phyloP scores from a whole-genome alignment of 1,140 invertebrate species.

The Monochamus saltuarius region DNA sequence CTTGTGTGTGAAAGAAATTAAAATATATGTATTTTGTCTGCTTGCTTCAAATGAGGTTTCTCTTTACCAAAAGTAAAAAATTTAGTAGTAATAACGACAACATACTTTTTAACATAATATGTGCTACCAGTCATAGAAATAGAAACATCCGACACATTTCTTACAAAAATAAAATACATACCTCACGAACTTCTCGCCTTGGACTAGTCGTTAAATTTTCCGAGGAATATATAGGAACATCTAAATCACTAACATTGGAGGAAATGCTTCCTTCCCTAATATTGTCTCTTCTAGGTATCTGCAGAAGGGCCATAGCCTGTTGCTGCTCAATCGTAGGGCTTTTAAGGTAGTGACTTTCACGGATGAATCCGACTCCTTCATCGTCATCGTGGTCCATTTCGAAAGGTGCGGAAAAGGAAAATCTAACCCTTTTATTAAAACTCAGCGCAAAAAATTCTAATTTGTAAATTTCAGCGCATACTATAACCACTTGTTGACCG shows the following conservation, averaged over 20 bases:
- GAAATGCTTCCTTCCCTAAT: conserved; percentile 56
- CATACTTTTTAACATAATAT: no score
- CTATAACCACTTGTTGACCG: conserved; percentile 10
- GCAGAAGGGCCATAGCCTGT: conserved; percentile 53
- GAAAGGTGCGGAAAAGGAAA: conserved; percentile 32
- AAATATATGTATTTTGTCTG: no score
- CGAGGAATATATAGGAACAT: conserved; percentile 58
- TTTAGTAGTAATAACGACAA: no score
- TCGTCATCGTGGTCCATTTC: conserved; percentile 58
- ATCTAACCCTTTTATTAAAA: conserved; percentile 26
- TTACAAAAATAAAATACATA: conserved; percentile 28
- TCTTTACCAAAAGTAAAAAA: no score
- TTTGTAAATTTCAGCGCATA: background rate
- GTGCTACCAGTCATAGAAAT: background rate
- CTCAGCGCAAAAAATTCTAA: background rate
- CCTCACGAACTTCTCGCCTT: conserved; percentile 31
- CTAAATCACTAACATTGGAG: conserved; percentile 60
- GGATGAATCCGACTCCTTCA: conserved; percentile 59
- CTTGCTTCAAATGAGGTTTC: no score
- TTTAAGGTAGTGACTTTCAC: conserved; percentile 60
- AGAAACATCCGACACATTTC: background rate
- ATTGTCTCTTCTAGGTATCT: conserved; percentile 50
- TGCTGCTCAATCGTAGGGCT: conserved; percentile 51
- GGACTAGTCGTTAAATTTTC: conserved; percentile 43
- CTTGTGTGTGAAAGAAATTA: no score